Evolutionary conservation across 2,797 vertebrate genomes (phyloP).

Genomic region (Alosa sapidissima): DNA sequence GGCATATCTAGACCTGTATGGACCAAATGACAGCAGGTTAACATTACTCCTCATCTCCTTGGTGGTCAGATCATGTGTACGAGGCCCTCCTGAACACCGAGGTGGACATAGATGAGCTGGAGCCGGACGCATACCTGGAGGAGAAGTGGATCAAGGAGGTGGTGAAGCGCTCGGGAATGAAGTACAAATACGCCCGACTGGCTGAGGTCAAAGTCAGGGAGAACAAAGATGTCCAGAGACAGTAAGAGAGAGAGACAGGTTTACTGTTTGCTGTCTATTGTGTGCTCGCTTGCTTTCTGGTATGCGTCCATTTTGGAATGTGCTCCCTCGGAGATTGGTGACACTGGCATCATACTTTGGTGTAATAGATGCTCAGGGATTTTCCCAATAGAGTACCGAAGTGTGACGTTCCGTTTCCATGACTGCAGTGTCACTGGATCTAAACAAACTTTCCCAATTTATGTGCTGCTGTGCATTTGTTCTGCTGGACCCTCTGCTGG

Average conservation of each 20-base stretch:
- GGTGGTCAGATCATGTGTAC: slow-evolving; percentile 77
- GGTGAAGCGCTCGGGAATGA: slow-evolving; percentile 87
- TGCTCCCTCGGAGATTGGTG: not conserved
- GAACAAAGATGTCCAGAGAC: slow-evolving; percentile 81
- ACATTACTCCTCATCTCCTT: not conserved
- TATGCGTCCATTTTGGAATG: not conserved
- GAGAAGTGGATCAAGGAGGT: slow-evolving; percentile 83
- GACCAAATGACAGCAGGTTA: not conserved
- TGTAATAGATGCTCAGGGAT: not conserved
- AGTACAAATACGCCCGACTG: slow-evolving; percentile 81
- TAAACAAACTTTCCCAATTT: too few species aligned
- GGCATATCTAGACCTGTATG: not conserved
- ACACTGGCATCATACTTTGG: not conserved
- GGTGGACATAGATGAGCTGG: slow-evolving; percentile 73
- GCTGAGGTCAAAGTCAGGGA: slow-evolving; percentile 71
- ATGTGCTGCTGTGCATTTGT: not conserved
- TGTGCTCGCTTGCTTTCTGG: not conserved
- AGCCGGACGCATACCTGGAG: slow-evolving; percentile 74
- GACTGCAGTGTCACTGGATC: too few species aligned
- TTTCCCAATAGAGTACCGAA: not conserved
- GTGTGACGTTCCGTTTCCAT: too few species aligned
- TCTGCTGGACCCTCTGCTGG: not conserved
- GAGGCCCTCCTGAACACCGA: slow-evolving; percentile 83
- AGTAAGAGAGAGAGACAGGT: slow-evolving; percentile 66
- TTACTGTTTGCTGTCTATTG: not conserved